Conservation (phyloP, 2,888 invertebrate species). For the Ophion costatus region DNA sequence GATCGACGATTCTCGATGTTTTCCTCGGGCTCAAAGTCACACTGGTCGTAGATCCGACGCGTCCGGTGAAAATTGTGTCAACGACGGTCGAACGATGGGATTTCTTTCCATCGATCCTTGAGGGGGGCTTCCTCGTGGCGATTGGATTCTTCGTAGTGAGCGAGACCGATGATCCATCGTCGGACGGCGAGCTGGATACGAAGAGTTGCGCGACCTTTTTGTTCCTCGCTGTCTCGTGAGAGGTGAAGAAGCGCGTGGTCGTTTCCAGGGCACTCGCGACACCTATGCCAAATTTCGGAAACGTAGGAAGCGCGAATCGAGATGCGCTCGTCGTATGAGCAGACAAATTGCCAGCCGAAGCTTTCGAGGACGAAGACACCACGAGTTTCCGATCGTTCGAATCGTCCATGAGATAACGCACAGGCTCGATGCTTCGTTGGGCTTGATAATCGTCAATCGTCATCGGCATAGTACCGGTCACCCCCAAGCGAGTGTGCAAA, state of each 20-base stretch:
- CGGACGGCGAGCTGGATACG: neutral
- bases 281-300: conserved; percentile 62
- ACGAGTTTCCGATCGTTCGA: neutral
- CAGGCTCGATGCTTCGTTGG: neutral
- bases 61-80: neutral
- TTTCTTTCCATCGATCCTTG: neutral
- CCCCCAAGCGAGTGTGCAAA: neutral
- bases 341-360: neutral
- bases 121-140: conserved; percentile 1
- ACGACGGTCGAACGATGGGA: neutral
- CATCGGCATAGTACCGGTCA: conserved; percentile 37
- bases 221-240: conserved; percentile 10
- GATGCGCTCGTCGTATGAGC: conserved; percentile 15
- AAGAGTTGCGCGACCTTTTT: conserved; percentile 31
- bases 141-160: neutral
- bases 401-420: neutral
- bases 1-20: neutral
- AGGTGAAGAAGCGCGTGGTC: neutral
- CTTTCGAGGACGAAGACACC: neutral
- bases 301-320: conserved; percentile 52
- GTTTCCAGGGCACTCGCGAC: conserved; percentile 62
- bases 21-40: neutral
- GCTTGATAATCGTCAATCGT: neutral
- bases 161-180: neutral
- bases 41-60: neutral